Evolutionary conservation across 2,113 vertebrate genomes (phyloP).

Genomic region (Neotoma lepida): DNA sequence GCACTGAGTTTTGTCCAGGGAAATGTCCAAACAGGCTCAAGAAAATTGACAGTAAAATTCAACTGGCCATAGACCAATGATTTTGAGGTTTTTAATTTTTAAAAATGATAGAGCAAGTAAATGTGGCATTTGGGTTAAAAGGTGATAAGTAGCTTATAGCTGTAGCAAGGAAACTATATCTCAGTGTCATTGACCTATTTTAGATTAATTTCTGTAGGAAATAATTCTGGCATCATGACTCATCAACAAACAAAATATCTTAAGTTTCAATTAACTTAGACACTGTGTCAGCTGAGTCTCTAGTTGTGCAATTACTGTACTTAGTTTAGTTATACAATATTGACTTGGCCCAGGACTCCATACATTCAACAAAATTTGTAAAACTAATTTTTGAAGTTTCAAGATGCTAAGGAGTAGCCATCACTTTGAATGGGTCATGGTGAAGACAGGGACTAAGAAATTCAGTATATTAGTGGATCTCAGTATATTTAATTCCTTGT

Average conservation of each 20-base stretch:
- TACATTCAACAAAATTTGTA: background rate
- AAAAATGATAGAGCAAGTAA: background rate
- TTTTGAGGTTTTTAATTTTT: constrained; percentile 20
- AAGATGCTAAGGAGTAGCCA: background rate
- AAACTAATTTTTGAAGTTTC: constrained; percentile 37
- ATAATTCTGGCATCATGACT: constrained; percentile 54
- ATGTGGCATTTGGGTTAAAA: background rate
- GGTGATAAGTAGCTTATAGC: background rate
- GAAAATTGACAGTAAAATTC: constrained; percentile 17
- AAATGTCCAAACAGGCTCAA: background rate
- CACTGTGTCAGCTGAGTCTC: background rate
- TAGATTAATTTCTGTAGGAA: constrained; percentile 34
- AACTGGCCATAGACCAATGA: background rate
- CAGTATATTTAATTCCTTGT: background rate
- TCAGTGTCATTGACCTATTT: constrained; percentile 29
- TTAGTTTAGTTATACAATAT: constrained; percentile 19
- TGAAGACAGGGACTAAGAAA: background rate
- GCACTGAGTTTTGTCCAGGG: background rate
- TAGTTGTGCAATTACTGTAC: constrained; percentile 36
- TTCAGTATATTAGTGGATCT: background rate
- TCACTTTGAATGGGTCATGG: background rate
- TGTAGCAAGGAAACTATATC: background rate
- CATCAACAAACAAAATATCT: background rate
- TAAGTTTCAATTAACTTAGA: constrained; percentile 49
- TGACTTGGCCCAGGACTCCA: background rate